A percentile compares a stretch with the other conserved stretches of the same genome.
phyloP scores from a whole-genome alignment of 92 coral and sea anemone genomes.

The Scolanthus callimorphus region DNA sequence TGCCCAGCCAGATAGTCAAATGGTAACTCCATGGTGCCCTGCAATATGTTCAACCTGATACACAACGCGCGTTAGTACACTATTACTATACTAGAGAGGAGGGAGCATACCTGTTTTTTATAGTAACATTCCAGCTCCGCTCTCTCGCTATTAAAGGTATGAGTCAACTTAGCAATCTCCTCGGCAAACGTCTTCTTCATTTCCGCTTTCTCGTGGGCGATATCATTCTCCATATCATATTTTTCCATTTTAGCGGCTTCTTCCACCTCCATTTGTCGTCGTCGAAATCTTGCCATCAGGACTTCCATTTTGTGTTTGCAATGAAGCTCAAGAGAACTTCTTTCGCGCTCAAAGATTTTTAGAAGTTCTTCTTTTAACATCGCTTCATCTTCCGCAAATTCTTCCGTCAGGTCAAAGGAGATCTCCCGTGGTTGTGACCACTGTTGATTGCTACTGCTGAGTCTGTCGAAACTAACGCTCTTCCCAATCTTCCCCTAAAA shows the following conservation, averaged over 20 bases:
- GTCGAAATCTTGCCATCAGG: conserved; percentile 45
- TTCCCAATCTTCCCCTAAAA: conserved; percentile 14
- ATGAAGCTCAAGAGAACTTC: conserved; percentile 60
- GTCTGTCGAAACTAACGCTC: conserved; percentile 34
- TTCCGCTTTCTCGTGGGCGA: conserved; percentile 82
- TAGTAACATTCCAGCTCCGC: conserved; percentile 72
- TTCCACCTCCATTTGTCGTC: conserved; percentile 74
- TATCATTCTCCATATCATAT: conserved; percentile 59
- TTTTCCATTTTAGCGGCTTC: conserved; percentile 65
- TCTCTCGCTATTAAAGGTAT: conserved; percentile 85
- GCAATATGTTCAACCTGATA: too few species aligned
- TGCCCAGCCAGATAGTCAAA: too few species aligned
- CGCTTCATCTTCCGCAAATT: conserved; percentile 61
- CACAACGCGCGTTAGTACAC: too few species aligned
- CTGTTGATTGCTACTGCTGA: conserved; percentile 13
- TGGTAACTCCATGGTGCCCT: too few species aligned
- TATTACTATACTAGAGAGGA: too few species aligned
- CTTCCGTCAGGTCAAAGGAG: conserved; percentile 32
- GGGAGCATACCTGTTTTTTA: conserved; percentile 78
- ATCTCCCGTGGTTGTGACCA: conserved; percentile 17
- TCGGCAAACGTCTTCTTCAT: conserved; percentile 84
- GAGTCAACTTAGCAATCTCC: conserved; percentile 85
- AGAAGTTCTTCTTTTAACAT: conserved; percentile 74
- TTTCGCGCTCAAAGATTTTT: conserved; percentile 88
- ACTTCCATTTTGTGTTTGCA: conserved; percentile 86